Evolutionary conservation across 1,140 invertebrate genomes (phyloP).

Genomic region (Procambarus virginalis): DNA sequence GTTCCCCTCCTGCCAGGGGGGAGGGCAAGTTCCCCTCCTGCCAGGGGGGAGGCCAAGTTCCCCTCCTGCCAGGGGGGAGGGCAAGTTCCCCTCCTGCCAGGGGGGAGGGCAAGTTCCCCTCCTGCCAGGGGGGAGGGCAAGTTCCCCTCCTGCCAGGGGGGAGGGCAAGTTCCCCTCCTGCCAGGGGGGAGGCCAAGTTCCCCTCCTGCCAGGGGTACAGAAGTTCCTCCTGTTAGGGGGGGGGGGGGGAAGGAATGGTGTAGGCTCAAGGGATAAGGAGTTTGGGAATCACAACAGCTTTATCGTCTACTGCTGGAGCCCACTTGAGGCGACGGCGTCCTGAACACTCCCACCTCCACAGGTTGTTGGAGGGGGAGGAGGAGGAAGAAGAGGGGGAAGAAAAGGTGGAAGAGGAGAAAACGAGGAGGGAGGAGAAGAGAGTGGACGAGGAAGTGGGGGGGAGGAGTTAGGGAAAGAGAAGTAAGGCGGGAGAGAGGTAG

Average conservation of each 20-base stretch:
- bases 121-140: no score
- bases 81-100: background rate
- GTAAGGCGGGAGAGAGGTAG: background rate
- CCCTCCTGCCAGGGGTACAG: background rate
- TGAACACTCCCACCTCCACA: no score
- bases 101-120: no score
- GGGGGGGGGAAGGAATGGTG: background rate
- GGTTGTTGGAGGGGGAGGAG: no score
- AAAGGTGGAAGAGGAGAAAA: background rate
- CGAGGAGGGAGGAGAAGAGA: no score
- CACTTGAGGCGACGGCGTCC: no score
- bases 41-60: background rate
- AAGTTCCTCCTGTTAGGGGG: background rate
- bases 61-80: background rate
- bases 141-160: no score
- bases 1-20: background rate
- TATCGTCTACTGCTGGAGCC: background rate
- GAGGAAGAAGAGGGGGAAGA: background rate
- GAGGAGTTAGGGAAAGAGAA: no score
- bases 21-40: no score
- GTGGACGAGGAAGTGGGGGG: background rate
- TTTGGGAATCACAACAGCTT: constrained; percentile 19
- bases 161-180: no score
- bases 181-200: background rate
- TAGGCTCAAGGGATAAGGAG: constrained; percentile 20